phyloP scores from a whole-genome alignment of 2,797 vertebrate genomes.

The Carduelis carduelis region DNA sequence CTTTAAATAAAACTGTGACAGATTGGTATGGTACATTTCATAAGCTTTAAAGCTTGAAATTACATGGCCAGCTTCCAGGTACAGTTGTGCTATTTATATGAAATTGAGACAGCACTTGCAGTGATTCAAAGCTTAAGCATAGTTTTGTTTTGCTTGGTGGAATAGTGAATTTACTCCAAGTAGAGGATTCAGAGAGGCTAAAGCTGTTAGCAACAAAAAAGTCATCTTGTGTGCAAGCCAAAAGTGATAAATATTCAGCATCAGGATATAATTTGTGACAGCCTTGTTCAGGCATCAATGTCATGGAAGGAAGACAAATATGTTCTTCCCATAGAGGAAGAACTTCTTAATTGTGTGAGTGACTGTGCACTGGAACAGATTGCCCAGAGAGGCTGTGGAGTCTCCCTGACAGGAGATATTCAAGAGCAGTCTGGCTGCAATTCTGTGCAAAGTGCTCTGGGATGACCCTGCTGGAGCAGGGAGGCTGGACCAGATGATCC shows the following conservation, averaged over 20 bases:
- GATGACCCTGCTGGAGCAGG: neutral
- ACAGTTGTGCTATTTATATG: slow-evolving; percentile 40
- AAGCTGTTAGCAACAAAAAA: neutral
- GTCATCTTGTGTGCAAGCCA: neutral
- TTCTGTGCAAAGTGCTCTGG: neutral
- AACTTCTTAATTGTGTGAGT: neutral
- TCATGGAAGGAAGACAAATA: neutral
- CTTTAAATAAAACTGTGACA: slow-evolving; percentile 58
- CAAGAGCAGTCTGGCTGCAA: neutral
- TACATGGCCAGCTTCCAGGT: slow-evolving; percentile 45
- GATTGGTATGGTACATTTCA: slow-evolving; percentile 44
- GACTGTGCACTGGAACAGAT: neutral
- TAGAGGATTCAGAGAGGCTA: neutral
- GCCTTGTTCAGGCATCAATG: neutral
- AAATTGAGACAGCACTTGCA: slow-evolving; percentile 12
- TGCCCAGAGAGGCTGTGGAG: neutral
- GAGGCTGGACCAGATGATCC: neutral
- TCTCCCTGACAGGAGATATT: neutral
- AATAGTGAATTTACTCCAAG: neutral
- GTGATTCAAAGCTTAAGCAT: slow-evolving; percentile 5
- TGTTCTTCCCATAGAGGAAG: neutral
- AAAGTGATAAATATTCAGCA: neutral
- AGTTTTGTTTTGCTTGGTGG: slow-evolving; percentile 29
- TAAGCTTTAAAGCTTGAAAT: slow-evolving; percentile 57
- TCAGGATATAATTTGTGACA: neutral